Evolutionary conservation across 2,113 vertebrate species (phyloP).

Genomic region (Nerophis lumbriciformis): DNA sequence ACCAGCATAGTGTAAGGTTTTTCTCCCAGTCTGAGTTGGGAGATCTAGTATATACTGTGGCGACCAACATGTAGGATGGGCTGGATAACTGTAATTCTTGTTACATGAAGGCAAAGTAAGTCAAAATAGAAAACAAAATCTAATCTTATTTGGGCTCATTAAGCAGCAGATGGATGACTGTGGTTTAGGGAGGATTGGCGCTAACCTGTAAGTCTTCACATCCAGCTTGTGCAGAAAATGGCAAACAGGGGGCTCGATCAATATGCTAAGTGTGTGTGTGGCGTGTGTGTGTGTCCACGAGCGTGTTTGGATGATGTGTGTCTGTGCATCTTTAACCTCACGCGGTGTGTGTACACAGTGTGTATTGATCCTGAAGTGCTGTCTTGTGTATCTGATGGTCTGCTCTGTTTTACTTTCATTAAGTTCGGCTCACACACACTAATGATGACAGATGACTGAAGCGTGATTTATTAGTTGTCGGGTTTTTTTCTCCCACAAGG

Average conservation of each 20-base stretch:
- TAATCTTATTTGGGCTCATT: constrained; percentile 46
- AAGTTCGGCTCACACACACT: constrained; percentile 36
- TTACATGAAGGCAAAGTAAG: constrained; percentile 15
- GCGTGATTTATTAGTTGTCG: constrained; percentile 38
- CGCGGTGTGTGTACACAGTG: constrained; percentile 39
- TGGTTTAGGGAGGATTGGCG: constrained; percentile 44
- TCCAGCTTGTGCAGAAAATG: constrained; percentile 39
- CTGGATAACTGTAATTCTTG: constrained; percentile 19
- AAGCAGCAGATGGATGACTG: constrained; percentile 50
- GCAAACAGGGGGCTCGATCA: constrained; percentile 52
- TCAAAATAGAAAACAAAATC: constrained; percentile 7
- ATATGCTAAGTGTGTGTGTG: constrained; percentile 46
- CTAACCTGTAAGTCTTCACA: constrained; percentile 51
- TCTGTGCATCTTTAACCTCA: constrained; percentile 5
- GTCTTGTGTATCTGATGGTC: constrained; percentile 54
- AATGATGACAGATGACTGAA: constrained; percentile 54
- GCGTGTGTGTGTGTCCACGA: constrained; percentile 1
- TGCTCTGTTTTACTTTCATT: constrained; percentile 57
- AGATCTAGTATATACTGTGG: not conserved
- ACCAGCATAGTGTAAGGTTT: not conserved
- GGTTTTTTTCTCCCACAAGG: constrained; percentile 3
- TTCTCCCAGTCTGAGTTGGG: not conserved
- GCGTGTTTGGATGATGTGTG: constrained; percentile 24
- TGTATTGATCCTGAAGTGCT: constrained; percentile 53
- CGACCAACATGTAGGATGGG: not conserved